Conservation (phyloP, 2,888 invertebrate genomes). For the Ganaspis brasiliensis region DNA sequence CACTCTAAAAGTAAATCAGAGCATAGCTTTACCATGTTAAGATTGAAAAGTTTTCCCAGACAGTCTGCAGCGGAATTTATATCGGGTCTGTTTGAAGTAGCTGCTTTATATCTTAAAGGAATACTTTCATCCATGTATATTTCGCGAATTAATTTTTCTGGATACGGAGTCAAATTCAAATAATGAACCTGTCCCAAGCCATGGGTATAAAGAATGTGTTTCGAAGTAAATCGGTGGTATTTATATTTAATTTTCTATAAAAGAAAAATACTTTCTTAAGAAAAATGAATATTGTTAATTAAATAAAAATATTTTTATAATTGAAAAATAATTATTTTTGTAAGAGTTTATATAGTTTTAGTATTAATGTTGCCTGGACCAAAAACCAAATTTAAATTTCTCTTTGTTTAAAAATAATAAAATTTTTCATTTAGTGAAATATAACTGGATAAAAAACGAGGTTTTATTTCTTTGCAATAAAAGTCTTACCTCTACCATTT, state of each 20-base stretch:
- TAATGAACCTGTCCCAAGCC: conserved; percentile 80
- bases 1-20: conserved; percentile 78
- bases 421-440: too few species aligned
- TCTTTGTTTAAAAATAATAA: too few species aligned
- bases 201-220: conserved; percentile 80
- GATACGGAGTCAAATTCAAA: conserved; percentile 77
- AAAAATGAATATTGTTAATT: conserved; percentile 44
- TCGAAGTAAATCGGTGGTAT: conserved; percentile 80
- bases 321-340: too few species aligned
- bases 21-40: conserved; percentile 78
- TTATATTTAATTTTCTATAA: conserved; percentile 80
- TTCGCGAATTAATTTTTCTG: conserved; percentile 79
- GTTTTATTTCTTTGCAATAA: neutral
- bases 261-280: conserved; percentile 38
- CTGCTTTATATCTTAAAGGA: conserved; percentile 74
- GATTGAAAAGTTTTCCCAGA: conserved; percentile 78
- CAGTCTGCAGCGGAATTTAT: conserved; percentile 81
- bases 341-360: too few species aligned
- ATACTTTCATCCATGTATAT: conserved; percentile 82
- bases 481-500: conserved; percentile 60
- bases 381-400: too few species aligned
- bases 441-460: too few species aligned
- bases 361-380: too few species aligned
- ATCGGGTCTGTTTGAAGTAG: conserved; percentile 76
- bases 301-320: neutral